Percentiles rank a stretch among this genome's conserved stretches.
These are phyloP conservation scores for Oegoconia quadripuncta DNA, from an alignment of 2,888 invertebrate species.

Conservation along the genomic window DNA sequence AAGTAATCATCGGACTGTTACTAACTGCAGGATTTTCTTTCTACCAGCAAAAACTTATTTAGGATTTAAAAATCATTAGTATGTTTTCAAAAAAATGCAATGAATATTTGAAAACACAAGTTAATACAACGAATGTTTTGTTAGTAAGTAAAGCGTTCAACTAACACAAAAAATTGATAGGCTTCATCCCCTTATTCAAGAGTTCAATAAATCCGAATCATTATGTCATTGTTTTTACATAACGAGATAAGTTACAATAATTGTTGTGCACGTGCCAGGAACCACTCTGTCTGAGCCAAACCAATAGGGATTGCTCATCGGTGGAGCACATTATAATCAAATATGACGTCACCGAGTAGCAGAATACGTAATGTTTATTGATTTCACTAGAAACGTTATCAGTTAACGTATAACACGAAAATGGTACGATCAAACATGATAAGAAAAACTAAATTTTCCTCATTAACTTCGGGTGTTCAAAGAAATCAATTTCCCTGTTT, in stretches of 20 bases:
- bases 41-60: too few species aligned
- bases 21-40: too few species aligned
- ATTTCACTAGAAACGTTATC: constrained; percentile 1
- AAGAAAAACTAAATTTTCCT: neutral
- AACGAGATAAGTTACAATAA: constrained; percentile 1
- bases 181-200: neutral
- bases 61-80: too few species aligned
- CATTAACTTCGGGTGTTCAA: too few species aligned
- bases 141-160: too few species aligned
- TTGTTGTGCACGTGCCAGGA: constrained; percentile 8
- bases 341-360: constrained; percentile 4
- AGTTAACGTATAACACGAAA: neutral
- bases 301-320: neutral
- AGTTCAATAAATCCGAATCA: neutral
- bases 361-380: constrained; percentile 2
- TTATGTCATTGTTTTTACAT: constrained; percentile 2
- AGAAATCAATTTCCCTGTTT: too few species aligned
- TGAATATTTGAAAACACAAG: too few species aligned
- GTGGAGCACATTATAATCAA: neutral
- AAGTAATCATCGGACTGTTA: too few species aligned
- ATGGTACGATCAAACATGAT: too few species aligned
- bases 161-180: too few species aligned
- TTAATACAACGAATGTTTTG: too few species aligned
- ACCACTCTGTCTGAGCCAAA: constrained; percentile 7
- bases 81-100: too few species aligned